phyloP scores from a whole-genome alignment of 2,888 invertebrate species.

The Luffia ferchaultella region DNA sequence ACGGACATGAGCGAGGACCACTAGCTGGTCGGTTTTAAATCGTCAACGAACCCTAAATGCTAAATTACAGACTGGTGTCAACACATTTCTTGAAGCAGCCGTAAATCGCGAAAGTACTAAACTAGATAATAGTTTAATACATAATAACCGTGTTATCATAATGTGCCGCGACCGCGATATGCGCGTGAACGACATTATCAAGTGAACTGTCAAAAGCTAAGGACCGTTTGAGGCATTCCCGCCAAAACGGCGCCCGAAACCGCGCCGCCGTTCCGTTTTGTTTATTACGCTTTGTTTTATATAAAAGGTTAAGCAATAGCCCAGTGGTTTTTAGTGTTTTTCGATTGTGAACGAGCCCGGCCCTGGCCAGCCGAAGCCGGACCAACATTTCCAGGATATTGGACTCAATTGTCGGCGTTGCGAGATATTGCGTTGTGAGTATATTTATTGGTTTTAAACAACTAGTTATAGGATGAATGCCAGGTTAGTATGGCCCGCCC shows the following conservation, averaged over 20 bases:
- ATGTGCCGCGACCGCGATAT: constrained; percentile 84
- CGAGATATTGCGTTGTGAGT: constrained; percentile 64
- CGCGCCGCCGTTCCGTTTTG: constrained; percentile 53
- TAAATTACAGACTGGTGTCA: constrained; percentile 91
- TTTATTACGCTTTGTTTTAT: constrained; percentile 60
- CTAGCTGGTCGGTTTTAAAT: too few species aligned
- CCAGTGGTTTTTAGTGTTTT: constrained; percentile 35
- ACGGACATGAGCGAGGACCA: too few species aligned
- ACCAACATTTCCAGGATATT: constrained; percentile 60
- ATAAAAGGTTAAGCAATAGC: constrained; percentile 60
- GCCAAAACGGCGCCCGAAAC: constrained; percentile 53
- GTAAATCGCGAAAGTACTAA: constrained; percentile 63
- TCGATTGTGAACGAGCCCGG: constrained; percentile 36
- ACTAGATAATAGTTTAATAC: too few species aligned
- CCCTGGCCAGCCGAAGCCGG: constrained; percentile 56
- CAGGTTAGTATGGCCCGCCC: too few species aligned
- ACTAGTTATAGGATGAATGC: too few species aligned
- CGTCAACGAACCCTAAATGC: constrained; percentile 66
- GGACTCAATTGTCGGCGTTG: constrained; percentile 60
- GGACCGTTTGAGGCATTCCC: too few species aligned
- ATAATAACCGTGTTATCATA: too few species aligned
- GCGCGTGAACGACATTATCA: constrained; percentile 53
- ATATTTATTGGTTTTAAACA: constrained; percentile 12
- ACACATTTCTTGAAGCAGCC: constrained; percentile 94
- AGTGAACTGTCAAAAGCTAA: constrained; percentile 45